Evolutionary conservation across 2,797 vertebrate genomes (phyloP), one percentile per base, ranked within the genome.

Genomic region (Eulemur albifrons): DNA sequence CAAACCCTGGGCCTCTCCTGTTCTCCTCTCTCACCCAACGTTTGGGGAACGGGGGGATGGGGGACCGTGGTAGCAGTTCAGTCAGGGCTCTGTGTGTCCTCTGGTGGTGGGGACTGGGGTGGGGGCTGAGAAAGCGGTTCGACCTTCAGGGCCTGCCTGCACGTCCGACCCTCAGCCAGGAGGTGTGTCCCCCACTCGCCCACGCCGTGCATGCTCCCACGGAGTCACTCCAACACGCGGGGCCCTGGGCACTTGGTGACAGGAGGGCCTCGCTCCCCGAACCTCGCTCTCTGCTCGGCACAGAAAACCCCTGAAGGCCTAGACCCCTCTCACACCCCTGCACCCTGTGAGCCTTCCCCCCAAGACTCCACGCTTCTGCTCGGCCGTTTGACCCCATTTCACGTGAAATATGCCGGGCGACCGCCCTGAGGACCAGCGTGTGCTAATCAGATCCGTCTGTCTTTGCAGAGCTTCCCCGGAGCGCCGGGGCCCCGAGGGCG

Each of bases 401-500:
- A 27, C 72, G 23, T 82, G 67, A 92, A 85, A 82, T 38, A 57
- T 30, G 61, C 88, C 0, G 25, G 82, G 61, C 45, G 54, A 52
- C 67, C 5, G 82, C 88, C 81, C 83, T 14, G 4, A 54, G 86
- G 84, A 43, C 75, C 32, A 0, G 21, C 50, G 21, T 3, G 88
- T 50, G 50, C 88, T 94, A 48, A 88, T 87, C 79, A 83, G 73
- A 85, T 82, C 82, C 77, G 63, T 45, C 57, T 86, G 95, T 91
- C 81, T 52, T 8, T 30, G 52, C 69, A 43, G 21, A 65, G 89
- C 61, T 93, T 95, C 96, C 82, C 96, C 93, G 54, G 94, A 80
- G 45, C 82, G 18, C 43, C 0, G 8, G 75, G 57, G 54, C 72
- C n/a, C 52, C 5, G 3, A 45, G 52, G n/a, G 65, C 32, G 17